Conservation (phyloP, 1,140 invertebrate species). For the Pseudobourletiella spinata region DNA sequence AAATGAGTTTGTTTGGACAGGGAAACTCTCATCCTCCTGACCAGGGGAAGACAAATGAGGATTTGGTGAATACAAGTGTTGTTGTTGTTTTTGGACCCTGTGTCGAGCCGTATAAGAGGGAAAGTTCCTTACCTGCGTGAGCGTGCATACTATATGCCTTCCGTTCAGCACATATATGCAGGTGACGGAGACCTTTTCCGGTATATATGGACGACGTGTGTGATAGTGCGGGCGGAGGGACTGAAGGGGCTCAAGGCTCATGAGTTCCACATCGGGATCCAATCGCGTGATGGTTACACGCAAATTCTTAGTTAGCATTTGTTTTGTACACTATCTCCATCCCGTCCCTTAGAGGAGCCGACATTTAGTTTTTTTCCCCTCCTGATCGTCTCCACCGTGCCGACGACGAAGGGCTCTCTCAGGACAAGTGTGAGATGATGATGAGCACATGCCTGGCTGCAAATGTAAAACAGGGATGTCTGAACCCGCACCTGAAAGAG, state of each 20-base stretch:
- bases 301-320: conserved; percentile 10
- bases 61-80: no score
- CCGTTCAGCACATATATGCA: neutral
- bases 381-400: no score
- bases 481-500: no score
- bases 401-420: no score
- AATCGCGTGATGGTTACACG: conserved; percentile 6
- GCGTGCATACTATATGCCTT: neutral
- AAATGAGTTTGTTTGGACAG: neutral
- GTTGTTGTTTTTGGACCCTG: no score
- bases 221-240: no score
- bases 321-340: conserved; percentile 4
- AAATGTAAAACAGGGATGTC: no score
- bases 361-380: neutral
- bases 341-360: neutral
- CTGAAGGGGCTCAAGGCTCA: neutral
- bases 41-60: neutral
- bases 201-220: no score
- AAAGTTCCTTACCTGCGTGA: neutral
- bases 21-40: neutral
- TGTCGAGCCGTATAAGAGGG: neutral
- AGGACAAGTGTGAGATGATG: no score
- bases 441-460: no score
- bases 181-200: no score
- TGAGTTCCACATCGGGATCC: neutral